phyloP scores from a whole-genome alignment of 1,140 invertebrate genomes.

The Drosophila novamexicana region DNA sequence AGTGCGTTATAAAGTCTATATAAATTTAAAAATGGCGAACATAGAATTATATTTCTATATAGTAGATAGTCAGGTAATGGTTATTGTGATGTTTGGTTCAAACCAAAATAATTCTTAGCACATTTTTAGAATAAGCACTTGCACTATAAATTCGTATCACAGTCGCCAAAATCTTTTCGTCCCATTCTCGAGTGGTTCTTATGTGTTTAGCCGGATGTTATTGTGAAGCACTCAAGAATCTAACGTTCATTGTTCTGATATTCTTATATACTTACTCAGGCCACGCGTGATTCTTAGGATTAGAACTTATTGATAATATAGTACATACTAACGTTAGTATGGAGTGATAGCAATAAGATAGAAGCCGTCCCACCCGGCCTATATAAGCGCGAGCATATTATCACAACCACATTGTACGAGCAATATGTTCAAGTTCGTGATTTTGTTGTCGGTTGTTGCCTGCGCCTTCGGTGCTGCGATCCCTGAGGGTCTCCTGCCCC shows the following conservation, averaged over 20 bases:
- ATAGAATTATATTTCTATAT: too few relatives aligned
- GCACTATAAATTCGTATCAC: neutral
- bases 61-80: too few relatives aligned
- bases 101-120: neutral
- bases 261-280: neutral
- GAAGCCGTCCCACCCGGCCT: neutral
- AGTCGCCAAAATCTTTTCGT: neutral
- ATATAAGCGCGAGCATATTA: neutral
- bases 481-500: conserved; percentile 63
- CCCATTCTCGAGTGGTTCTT: conserved; percentile 9
- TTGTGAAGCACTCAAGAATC: neutral
- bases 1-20: too few relatives aligned
- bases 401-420: conserved; percentile 1
- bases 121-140: conserved; percentile 1
- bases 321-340: neutral
- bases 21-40: too few relatives aligned
- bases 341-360: neutral
- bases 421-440: conserved; percentile 74
- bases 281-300: neutral
- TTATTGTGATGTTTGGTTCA: too few relatives aligned
- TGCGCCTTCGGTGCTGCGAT: conserved; percentile 62
- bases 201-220: neutral
- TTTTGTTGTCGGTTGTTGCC: conserved; percentile 61
- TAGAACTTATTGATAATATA: neutral
- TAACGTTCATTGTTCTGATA: neutral